A percentile compares a stretch with the other conserved stretches of the same genome.
These are phyloP conservation scores for Eurois occulta DNA, from an alignment of 2,888 invertebrate species.

Conservation along the genomic window DNA sequence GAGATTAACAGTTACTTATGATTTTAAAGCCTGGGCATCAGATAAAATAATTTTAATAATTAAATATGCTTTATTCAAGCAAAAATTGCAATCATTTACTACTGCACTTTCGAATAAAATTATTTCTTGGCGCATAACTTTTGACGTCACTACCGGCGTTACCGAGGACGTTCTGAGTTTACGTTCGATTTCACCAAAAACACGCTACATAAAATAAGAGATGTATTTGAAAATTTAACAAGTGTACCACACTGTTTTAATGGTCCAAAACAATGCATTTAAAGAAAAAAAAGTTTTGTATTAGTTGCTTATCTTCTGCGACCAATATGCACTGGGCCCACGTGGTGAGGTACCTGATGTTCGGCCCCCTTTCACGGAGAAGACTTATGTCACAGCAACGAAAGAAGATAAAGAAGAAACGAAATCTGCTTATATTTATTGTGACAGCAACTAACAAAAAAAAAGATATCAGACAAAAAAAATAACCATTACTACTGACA, in stretches of 20 bases:
- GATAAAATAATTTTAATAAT: too few species aligned
- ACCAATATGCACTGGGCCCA: neutral
- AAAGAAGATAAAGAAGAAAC: too few species aligned
- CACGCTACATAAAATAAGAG: too few species aligned
- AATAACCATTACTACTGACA: constrained; percentile 35
- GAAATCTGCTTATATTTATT: neutral
- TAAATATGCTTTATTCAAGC: too few species aligned
- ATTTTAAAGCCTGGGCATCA: neutral
- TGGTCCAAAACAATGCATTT: too few species aligned
- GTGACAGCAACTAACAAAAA: neutral
- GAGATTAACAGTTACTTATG: neutral
- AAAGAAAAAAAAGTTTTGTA: neutral
- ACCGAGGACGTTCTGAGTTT: too few species aligned
- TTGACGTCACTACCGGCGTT: too few species aligned
- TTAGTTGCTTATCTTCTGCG: neutral
- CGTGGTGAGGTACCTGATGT: neutral
- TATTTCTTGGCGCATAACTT: too few species aligned
- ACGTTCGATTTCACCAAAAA: too few species aligned
- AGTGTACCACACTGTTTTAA: neutral
- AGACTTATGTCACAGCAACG: neutral
- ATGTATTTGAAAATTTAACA: too few species aligned
- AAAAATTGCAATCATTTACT: too few species aligned
- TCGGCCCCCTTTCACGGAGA: neutral
- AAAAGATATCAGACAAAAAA: constrained; percentile 15
- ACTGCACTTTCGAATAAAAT: too few species aligned